Percentiles rank a stretch among this genome's conserved stretches.
phyloP scores from a whole-genome alignment of 2,797 vertebrate species.

The Steatocranus sp. region DNA sequence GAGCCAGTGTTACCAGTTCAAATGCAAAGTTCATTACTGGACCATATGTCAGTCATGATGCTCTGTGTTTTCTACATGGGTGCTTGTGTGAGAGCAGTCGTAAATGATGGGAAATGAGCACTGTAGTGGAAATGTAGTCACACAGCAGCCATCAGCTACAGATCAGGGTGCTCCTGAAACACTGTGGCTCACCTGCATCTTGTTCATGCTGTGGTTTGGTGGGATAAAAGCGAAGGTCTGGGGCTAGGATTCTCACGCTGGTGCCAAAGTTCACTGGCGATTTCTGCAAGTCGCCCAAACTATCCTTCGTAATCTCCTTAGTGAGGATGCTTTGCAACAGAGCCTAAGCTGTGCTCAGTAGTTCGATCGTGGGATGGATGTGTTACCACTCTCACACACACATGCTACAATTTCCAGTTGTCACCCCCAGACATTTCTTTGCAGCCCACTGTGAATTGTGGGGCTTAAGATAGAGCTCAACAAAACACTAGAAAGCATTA shows the following conservation, averaged over 20 bases:
- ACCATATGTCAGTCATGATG: slow-evolving; percentile 41
- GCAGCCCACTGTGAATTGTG: slow-evolving; percentile 50
- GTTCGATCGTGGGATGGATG: slow-evolving; percentile 39
- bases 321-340: slow-evolving; percentile 58
- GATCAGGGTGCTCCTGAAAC: background rate
- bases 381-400: background rate
- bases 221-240: slow-evolving; percentile 7
- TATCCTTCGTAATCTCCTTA: slow-evolving; percentile 60
- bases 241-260: slow-evolving; percentile 1
- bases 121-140: background rate
- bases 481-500: slow-evolving; percentile 66
- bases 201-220: background rate
- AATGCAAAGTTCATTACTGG: slow-evolving; percentile 22
- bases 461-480: slow-evolving; percentile 59
- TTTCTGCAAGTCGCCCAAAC: slow-evolving; percentile 45
- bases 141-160: background rate
- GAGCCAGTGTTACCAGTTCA: slow-evolving; percentile 41
- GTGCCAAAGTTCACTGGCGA: slow-evolving; percentile 46
- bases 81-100: slow-evolving; percentile 5
- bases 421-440: slow-evolving; percentile 47
- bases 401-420: slow-evolving; percentile 33
- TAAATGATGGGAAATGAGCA: background rate
- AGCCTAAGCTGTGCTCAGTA: slow-evolving; percentile 55
- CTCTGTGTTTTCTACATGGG: slow-evolving; percentile 31
- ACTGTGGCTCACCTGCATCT: background rate